These are phyloP conservation scores for Epirrhoe tristata DNA, from an alignment of 2,888 invertebrate species.

Conservation along the genomic window DNA sequence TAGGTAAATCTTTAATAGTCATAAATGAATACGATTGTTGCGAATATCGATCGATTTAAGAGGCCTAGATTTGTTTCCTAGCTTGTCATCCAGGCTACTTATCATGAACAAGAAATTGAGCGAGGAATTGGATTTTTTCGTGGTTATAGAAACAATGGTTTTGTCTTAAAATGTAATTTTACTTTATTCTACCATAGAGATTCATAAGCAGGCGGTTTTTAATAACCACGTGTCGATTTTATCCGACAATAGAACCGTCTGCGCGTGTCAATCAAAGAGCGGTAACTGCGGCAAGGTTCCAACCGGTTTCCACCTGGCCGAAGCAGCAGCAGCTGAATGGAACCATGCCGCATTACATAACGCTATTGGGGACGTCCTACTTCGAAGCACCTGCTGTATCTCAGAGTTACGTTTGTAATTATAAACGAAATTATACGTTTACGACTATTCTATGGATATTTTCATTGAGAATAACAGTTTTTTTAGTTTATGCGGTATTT, in stretches of 20 bases:
- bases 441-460: conserved; percentile 13
- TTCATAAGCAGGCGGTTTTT: too few relatives aligned
- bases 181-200: too few relatives aligned
- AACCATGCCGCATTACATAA: conserved; percentile 43
- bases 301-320: conserved; percentile 33
- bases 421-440: conserved; percentile 15
- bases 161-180: too few relatives aligned
- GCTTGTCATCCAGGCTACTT: neutral
- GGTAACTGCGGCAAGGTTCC: conserved; percentile 37
- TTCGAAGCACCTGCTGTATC: conserved; percentile 46
- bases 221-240: neutral
- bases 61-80: neutral
- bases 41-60: neutral
- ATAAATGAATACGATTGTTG: neutral
- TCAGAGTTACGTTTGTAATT: conserved; percentile 35
- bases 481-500: conserved; percentile 1
- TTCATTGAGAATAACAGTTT: conserved; percentile 1
- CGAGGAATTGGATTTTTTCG: too few relatives aligned
- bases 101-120: too few relatives aligned
- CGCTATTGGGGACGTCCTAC: conserved; percentile 46
- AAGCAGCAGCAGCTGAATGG: conserved; percentile 33
- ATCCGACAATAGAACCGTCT: conserved; percentile 1
- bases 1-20: neutral
- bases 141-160: too few relatives aligned
- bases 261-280: conserved; percentile 29